phyloP scores from a whole-genome alignment of 2,888 invertebrate genomes.

The Dicyrtomina minuta region DNA sequence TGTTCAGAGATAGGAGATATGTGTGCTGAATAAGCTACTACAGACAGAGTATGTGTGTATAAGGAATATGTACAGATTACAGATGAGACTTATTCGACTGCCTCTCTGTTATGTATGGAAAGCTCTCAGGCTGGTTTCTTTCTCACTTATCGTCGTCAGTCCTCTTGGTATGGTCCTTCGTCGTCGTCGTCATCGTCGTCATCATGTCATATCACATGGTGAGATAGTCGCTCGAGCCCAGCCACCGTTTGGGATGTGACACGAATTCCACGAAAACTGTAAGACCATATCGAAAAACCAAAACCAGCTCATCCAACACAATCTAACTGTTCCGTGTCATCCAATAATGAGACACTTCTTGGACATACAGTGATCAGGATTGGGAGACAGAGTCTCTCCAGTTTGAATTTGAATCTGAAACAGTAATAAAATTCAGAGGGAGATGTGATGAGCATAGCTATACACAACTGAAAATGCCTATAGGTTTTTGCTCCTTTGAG shows the following conservation, averaged over 20 bases:
- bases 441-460: too few species aligned
- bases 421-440: too few species aligned
- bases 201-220: too few species aligned
- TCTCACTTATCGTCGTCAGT: constrained; percentile 4
- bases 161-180: too few species aligned
- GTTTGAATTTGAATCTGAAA: not conserved
- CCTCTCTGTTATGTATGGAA: not conserved
- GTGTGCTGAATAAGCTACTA: not conserved
- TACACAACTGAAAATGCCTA: too few species aligned
- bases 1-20: not conserved
- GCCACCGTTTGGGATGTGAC: constrained; percentile 14
- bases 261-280: constrained; percentile 16
- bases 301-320: constrained; percentile 30
- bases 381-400: not conserved
- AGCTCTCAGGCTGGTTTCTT: constrained; percentile 14
- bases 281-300: too few species aligned
- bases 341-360: constrained; percentile 23
- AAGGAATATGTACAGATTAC: not conserved
- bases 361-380: not conserved
- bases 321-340: constrained; percentile 29
- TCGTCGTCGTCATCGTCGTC: too few species aligned
- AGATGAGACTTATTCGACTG: too few species aligned
- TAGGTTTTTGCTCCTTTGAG: too few species aligned
- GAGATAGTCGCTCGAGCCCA: not conserved
- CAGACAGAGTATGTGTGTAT: not conserved